phyloP scores from a whole-genome alignment of 2,797 vertebrate genomes.

The Perodicticus potto region DNA sequence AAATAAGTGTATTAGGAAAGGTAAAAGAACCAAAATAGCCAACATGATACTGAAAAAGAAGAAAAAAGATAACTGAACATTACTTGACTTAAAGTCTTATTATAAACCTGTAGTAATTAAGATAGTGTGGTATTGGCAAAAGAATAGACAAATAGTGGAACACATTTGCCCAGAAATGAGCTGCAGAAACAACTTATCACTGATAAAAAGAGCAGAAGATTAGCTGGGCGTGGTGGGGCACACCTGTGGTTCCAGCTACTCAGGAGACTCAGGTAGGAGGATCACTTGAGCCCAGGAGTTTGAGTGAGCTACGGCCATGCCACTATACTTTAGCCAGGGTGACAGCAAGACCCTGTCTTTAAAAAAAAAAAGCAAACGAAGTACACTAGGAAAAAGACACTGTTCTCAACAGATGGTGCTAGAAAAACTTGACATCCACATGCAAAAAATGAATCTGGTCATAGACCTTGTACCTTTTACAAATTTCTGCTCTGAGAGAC shows the following conservation, averaged over 20 bases:
- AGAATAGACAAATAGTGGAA: conserved; percentile 7
- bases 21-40: neutral
- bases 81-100: neutral
- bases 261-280: no score
- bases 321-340: no score
- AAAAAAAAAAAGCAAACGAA: neutral
- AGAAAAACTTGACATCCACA: neutral
- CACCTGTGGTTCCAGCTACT: no score
- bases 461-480: neutral
- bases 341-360: no score
- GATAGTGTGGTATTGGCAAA: neutral
- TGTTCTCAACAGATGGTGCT: neutral
- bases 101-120: neutral
- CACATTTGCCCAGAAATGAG: neutral
- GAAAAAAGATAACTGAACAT: neutral
- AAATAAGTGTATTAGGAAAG: neutral
- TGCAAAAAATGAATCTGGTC: neutral
- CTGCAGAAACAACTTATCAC: neutral
- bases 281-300: no score
- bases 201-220: neutral
- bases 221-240: no score
- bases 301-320: no score
- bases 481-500: neutral
- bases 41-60: neutral
- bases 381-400: neutral